phyloP scores from a whole-genome alignment of 2,113 vertebrate genomes.

The Mesembrinibis cayennensis region DNA sequence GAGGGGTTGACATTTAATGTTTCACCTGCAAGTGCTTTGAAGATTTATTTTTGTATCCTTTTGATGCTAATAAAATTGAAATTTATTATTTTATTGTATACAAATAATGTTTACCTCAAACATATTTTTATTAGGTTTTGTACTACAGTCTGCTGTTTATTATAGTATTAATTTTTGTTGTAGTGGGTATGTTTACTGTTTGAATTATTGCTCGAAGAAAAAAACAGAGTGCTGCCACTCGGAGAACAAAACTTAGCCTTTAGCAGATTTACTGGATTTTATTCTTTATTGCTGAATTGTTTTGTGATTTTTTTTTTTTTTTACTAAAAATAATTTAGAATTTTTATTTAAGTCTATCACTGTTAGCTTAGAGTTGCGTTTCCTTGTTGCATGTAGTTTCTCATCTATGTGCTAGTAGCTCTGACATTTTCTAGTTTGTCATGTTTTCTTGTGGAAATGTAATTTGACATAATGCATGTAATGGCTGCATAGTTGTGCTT shows the following conservation, averaged over 20 bases:
- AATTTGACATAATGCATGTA: not conserved
- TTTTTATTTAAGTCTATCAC: not conserved
- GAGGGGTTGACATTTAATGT: not conserved
- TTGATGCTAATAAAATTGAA: not conserved
- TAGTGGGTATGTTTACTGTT: not conserved
- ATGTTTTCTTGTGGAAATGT: not conserved
- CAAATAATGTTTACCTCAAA: not conserved
- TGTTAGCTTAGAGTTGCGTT: not conserved
- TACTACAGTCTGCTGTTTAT: not conserved
- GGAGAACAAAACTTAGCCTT: not conserved
- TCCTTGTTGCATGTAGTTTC: not conserved
- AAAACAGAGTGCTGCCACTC: not conserved
- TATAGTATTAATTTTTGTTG: not conserved
- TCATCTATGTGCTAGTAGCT: not conserved
- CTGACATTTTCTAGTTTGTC: not conserved
- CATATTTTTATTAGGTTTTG: not conserved
- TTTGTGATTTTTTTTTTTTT: not conserved
- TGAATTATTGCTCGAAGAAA: not conserved
- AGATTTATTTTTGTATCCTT: not conserved
- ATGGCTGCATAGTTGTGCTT: not conserved
- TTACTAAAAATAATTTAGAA: not conserved
- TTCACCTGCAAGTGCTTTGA: not conserved
- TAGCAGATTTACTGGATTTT: not conserved
- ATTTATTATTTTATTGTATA: not conserved
- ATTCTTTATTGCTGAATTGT: not conserved